Percentiles rank a stretch among this genome's conserved stretches.
Conservation (phyloP, 2,888 invertebrate genomes). For the Drosophila siamana region DNA sequence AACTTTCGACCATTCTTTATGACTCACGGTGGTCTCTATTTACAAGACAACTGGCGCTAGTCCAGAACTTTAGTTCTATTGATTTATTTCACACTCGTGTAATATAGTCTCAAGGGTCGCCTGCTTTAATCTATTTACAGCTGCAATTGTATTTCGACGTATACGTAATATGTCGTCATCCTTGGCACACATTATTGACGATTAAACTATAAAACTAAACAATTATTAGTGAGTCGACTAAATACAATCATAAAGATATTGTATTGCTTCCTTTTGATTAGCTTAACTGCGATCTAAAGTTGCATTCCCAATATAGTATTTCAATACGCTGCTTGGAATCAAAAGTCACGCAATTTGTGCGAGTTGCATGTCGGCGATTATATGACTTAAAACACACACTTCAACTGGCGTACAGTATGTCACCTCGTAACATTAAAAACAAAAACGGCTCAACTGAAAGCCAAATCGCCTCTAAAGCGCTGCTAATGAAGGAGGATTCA, state of each 20-base stretch:
- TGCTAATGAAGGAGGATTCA: constrained; percentile 70
- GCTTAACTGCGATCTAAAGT: constrained; percentile 5
- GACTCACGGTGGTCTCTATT: constrained; percentile 39
- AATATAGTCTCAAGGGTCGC: constrained; percentile 12
- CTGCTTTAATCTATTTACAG: constrained; percentile 21
- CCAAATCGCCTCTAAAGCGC: constrained; percentile 18
- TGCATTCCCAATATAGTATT: constrained; percentile 11
- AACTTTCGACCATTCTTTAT: constrained; percentile 33
- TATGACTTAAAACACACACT: constrained; percentile 55
- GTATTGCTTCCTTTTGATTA: constrained; percentile 3
- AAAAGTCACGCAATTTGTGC: constrained; percentile 67
- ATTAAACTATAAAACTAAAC: constrained; percentile 10
- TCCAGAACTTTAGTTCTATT: constrained; percentile 34
- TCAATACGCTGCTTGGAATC: constrained; percentile 41
- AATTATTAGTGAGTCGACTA: constrained; percentile 3
- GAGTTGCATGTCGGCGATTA: constrained; percentile 47
- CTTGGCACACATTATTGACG: constrained; percentile 17
- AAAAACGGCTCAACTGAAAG: constrained; percentile 10
- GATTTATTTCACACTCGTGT: constrained; percentile 33
- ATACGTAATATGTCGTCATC: constrained; percentile 11
- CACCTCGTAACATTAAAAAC: constrained; percentile 40
- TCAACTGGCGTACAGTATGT: constrained; percentile 50
- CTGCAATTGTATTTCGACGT: constrained; percentile 1
- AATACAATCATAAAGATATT: neutral
- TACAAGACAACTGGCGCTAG: constrained; percentile 34